phyloP scores from a whole-genome alignment of 2,113 vertebrate genomes.

The Propithecus coquereli region DNA sequence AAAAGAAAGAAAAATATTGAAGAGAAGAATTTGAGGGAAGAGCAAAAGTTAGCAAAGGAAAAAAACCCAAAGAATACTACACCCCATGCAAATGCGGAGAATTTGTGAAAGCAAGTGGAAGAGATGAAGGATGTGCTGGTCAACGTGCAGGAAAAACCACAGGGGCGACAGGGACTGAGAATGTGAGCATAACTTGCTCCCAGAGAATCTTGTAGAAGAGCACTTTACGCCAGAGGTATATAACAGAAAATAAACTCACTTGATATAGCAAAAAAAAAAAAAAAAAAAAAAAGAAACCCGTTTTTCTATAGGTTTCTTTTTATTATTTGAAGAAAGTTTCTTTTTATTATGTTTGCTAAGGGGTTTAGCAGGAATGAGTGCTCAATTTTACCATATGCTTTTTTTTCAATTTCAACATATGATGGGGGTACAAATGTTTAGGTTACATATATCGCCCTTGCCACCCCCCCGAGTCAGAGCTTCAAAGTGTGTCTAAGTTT shows the following conservation, averaged over 20 bases:
- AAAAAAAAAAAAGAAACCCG: too few relatives aligned
- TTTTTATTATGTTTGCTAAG: background rate
- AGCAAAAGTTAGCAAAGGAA: background rate
- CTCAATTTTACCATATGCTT: background rate
- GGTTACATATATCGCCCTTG: too few relatives aligned
- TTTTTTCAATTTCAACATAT: background rate
- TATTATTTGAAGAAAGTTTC: background rate
- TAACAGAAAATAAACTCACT: background rate
- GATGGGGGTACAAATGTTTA: too few relatives aligned
- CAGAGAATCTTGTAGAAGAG: background rate
- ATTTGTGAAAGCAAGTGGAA: background rate
- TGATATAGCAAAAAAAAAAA: background rate
- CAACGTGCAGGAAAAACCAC: accelerated
- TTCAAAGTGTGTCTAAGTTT: background rate
- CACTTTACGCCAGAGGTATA: accelerated
- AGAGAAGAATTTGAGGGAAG: background rate
- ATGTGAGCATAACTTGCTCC: background rate
- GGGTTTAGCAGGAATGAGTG: background rate
- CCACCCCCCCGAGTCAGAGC: too few relatives aligned
- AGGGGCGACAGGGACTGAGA: background rate
- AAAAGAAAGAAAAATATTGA: constrained; percentile 41
- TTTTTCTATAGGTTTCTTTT: background rate
- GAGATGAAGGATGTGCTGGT: accelerated
- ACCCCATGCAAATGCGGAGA: accelerated
- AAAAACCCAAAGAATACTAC: accelerated